These are phyloP conservation scores for Threskiornis aethiopicus DNA, from an alignment of 2,797 vertebrate genomes.

Conservation along the genomic window DNA sequence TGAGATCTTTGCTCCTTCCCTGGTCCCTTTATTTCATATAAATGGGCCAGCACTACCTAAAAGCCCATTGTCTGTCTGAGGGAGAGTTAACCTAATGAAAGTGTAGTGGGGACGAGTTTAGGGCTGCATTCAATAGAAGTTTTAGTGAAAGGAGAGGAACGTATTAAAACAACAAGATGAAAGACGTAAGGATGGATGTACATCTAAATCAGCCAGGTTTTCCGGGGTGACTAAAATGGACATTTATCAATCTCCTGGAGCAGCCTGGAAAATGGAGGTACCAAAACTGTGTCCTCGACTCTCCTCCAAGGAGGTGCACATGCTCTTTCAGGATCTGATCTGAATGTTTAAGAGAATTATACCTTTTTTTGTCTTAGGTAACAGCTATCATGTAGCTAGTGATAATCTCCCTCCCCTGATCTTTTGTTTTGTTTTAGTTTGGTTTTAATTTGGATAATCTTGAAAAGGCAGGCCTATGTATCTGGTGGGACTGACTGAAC, in stretches of 20 bases:
- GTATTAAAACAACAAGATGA: background rate
- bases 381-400: background rate
- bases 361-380: background rate
- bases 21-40: background rate
- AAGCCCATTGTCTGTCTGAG: background rate
- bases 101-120: rapidly evolving
- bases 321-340: background rate
- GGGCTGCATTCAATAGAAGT: background rate
- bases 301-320: background rate
- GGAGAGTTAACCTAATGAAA: background rate
- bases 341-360: background rate
- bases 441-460: background rate
- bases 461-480: background rate
- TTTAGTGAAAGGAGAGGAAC: background rate
- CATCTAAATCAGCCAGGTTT: background rate
- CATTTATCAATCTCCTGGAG: background rate
- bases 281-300: rapidly evolving
- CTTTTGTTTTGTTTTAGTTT: background rate
- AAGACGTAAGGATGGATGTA: background rate
- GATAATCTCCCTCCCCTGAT: rapidly evolving
- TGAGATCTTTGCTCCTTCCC: background rate
- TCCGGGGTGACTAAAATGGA: background rate
- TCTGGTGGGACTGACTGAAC: background rate
- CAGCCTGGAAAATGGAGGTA: background rate
- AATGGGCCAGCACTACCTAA: background rate